Conservation (phyloP, 2,888 invertebrate species). For the Dascillus cervinus region DNA sequence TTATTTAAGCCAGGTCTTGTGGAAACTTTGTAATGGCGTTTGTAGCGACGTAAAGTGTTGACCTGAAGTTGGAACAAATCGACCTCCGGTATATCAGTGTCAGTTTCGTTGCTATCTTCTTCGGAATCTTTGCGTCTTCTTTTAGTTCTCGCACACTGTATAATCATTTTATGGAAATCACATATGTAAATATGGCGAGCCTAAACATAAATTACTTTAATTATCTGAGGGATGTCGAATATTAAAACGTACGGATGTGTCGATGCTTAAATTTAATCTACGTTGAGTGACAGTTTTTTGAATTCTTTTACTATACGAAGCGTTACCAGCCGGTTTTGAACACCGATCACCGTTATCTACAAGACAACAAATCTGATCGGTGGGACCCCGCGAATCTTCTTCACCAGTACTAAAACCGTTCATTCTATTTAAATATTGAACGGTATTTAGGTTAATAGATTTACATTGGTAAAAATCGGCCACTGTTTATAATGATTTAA, state of each 20-base stretch:
- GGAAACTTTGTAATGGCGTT: conserved; percentile 86
- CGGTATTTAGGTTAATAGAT: too few species aligned
- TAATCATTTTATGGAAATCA: conserved; percentile 92
- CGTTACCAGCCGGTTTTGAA: conserved; percentile 82
- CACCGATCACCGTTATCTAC: conserved; percentile 85
- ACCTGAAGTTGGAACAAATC: conserved; percentile 91
- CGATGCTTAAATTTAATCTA: conserved; percentile 80
- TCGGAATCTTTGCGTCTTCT: conserved; percentile 88
- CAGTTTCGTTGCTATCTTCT: conserved; percentile 91
- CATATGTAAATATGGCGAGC: conserved; percentile 94
- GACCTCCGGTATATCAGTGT: conserved; percentile 84
- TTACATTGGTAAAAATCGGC: too few species aligned
- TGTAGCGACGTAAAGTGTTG: conserved; percentile 88
- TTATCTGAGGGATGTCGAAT: background rate
- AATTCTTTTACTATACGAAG: conserved; percentile 93
- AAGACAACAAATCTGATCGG: conserved; percentile 87
- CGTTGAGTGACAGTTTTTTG: conserved; percentile 92
- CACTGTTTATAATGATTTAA: too few species aligned
- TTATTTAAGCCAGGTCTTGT: conserved; percentile 90
- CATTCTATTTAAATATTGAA: conserved; percentile 41
- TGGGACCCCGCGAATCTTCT: conserved; percentile 82
- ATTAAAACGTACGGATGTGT: conserved; percentile 56
- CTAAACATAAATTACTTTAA: conserved; percentile 43
- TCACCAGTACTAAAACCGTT: conserved; percentile 89
- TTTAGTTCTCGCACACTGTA: conserved; percentile 91